Conservation (phyloP, 1,140 invertebrate genomes). For the Anagrus nilaparvatae region DNA sequence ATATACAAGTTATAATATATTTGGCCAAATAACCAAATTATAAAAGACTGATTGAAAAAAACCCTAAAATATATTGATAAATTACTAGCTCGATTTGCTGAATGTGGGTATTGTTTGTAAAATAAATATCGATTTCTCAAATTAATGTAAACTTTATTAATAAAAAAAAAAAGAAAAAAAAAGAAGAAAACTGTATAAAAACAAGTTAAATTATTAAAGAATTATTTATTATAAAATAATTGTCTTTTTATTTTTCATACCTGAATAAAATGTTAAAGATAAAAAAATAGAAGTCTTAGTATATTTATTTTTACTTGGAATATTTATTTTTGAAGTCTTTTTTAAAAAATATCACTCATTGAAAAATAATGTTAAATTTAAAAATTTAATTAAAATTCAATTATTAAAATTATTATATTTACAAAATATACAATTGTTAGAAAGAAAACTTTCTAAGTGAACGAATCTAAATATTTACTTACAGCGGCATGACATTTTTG, state of each 20-base stretch:
- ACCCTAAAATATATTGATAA: neutral
- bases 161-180: conserved; percentile 22
- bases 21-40: no score
- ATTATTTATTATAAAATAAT: conserved; percentile 24
- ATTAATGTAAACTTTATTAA: conserved; percentile 24
- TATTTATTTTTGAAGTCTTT: neutral
- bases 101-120: conserved; percentile 9
- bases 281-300: neutral
- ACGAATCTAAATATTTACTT: conserved; percentile 32
- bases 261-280: neutral
- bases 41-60: neutral
- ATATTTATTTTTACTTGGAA: neutral
- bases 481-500: conserved; percentile 35
- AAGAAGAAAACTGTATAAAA: no score
- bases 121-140: conserved; percentile 16
- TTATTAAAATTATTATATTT: neutral
- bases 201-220: conserved; percentile 26
- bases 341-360: neutral
- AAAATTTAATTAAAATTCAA: neutral
- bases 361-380: neutral
- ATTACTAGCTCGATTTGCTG: conserved; percentile 3
- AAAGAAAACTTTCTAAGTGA: conserved; percentile 18
- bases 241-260: neutral
- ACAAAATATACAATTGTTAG: neutral
- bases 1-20: no score